Evolutionary conservation across 2,888 invertebrate genomes (phyloP).

Genomic region (Acholoe squamosa): DNA sequence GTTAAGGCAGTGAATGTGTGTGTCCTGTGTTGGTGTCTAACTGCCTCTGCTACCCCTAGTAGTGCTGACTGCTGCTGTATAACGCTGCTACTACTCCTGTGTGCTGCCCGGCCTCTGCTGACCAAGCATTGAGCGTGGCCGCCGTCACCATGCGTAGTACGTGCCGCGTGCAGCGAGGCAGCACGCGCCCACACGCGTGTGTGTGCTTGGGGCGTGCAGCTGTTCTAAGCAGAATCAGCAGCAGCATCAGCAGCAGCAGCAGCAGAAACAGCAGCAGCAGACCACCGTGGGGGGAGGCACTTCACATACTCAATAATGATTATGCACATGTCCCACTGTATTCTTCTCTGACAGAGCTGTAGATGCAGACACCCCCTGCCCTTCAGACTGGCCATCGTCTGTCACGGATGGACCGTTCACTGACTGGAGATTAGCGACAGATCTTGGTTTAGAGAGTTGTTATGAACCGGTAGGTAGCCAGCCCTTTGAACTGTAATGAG

Average conservation of each 20-base stretch:
- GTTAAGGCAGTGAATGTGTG: not conserved
- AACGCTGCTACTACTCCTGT: not conserved
- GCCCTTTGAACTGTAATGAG: no score
- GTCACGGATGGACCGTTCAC: no score
- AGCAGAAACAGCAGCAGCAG: not conserved
- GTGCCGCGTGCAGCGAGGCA: slow-evolving; percentile 24
- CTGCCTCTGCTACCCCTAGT: not conserved
- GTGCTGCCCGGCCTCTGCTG: not conserved
- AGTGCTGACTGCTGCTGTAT: not conserved
- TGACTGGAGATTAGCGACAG: no score
- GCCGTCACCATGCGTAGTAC: not conserved
- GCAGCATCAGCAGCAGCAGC: not conserved
- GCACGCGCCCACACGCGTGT: slow-evolving; percentile 19
- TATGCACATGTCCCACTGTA: no score
- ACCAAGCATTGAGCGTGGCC: slow-evolving; percentile 23
- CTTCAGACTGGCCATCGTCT: no score
- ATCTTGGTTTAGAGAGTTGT: no score
- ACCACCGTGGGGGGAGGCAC: not conserved
- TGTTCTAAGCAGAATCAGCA: not conserved
- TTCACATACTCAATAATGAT: no score
- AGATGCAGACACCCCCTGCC: no score
- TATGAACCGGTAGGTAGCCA: no score
- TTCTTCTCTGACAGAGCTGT: no score
- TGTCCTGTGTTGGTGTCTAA: not conserved
- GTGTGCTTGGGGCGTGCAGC: not conserved